Percentiles rank a stretch among this genome's conserved stretches.
Conservation (phyloP, 2,888 invertebrate species). For the Pachydiplax longipennis region DNA sequence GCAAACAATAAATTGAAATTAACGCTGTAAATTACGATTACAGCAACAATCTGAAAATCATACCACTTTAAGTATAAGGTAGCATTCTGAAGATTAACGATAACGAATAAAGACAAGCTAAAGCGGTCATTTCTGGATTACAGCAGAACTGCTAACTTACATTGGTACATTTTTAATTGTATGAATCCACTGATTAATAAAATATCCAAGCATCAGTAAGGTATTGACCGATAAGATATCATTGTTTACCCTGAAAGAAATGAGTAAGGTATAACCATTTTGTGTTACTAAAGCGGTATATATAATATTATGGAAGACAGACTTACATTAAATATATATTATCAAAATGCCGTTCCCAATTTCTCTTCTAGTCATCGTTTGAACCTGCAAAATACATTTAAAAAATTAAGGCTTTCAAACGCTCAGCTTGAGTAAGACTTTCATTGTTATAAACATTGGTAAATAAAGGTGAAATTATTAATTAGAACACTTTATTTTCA, state of each 20-base stretch:
- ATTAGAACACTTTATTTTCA: no score
- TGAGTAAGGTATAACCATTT: neutral
- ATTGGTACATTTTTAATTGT: neutral
- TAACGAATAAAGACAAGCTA: no score
- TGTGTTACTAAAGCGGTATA: no score
- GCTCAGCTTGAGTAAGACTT: no score
- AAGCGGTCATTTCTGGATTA: no score
- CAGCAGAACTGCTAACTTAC: neutral
- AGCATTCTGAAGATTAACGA: no score
- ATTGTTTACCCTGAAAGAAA: neutral
- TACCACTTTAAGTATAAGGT: no score
- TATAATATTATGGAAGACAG: neutral
- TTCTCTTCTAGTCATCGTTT: neutral
- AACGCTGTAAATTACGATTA: neutral
- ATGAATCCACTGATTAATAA: neutral
- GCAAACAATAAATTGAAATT: neutral
- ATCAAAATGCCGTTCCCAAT: neutral
- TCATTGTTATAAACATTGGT: no score
- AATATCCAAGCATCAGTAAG: neutral
- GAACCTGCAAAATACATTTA: neutral
- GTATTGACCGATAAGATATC: neutral
- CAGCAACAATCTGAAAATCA: no score
- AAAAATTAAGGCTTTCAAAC: no score
- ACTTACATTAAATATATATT: constrained; percentile 13
- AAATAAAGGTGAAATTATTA: no score